Conservation (phyloP, 2,113 vertebrate species). For the Gyps fulvus region DNA sequence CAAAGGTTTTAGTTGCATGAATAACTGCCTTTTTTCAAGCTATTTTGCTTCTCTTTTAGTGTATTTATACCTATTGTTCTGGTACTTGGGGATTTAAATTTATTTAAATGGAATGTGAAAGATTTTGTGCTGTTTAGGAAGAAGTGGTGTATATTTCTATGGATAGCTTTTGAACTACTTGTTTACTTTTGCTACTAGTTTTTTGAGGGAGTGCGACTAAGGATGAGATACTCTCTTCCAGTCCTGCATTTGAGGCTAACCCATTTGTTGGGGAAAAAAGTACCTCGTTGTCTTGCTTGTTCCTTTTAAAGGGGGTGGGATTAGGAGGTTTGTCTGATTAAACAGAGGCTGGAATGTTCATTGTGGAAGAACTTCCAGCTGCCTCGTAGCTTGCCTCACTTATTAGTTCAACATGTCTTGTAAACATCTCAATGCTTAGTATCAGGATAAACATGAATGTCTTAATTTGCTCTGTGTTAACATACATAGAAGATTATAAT, state of each 20-base stretch:
- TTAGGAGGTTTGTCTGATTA: background rate
- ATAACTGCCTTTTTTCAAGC: background rate
- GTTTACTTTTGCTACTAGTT: background rate
- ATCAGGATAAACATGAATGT: background rate
- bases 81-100: background rate
- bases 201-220: background rate
- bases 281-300: background rate
- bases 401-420: background rate
- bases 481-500: background rate
- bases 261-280: background rate
- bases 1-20: background rate
- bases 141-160: background rate
- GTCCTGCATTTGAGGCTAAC: background rate
- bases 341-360: background rate
- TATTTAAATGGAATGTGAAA: background rate
- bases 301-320: background rate
- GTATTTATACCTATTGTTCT: background rate
- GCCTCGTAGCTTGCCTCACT: background rate
- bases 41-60: background rate
- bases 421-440: background rate
- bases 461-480: background rate
- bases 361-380: background rate
- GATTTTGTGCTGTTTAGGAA: background rate
- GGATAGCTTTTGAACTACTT: background rate
- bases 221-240: background rate